Evolutionary conservation across 2,797 vertebrate species (phyloP), one percentile per base, ranked within the genome.

Genomic region (Lagorchestes hirsutus): DNA sequence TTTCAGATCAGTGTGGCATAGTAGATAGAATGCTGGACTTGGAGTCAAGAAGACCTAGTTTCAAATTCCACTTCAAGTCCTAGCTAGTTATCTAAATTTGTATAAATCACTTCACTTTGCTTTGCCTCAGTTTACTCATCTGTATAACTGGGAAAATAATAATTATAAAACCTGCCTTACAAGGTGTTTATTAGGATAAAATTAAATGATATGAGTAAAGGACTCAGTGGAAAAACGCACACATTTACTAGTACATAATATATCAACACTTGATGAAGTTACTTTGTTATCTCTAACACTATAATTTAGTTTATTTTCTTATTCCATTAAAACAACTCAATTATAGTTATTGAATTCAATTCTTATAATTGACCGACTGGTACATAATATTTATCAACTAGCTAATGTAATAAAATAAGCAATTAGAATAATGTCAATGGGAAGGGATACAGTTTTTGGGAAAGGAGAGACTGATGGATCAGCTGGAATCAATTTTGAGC

Each of bases 261-360:
- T 52, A 52, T 52, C 40, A 14, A 52, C 5, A 10, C 4, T 40
- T 24, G n/a, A 46, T 14, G 31, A 93, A 46, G 28, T 58, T 34
- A 0, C 22, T 2, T 3, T 56, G 40, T 93, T 57, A 1, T 24
- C 9, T 0, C 92, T 16, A 1, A 52, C 62, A 28, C 31, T 24
- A 67, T 18, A 24, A 10, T 46, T 55, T 93, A 90, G 74, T 52
- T 93, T 96, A 50, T n/a, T 91, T 93, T 55, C 56, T 87, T 31
- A 4, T 94, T 40, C 31, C 62, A 90, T 24, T 46, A 57, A 57
- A 90, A 67, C 90, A 52, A 13, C 24, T 14, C 34, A 95, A 57
- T 22, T 13, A 59, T 54, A 52, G 67, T 40, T 94, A 92, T 82
- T 91, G 34, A 0, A 22, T 93, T 98, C 93, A 91, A 95, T 54